Percentiles rank a stretch among this genome's conserved stretches.
Evolutionary conservation across 2,888 invertebrate genomes (phyloP).

Genomic region (Leucophora obtusa): DNA sequence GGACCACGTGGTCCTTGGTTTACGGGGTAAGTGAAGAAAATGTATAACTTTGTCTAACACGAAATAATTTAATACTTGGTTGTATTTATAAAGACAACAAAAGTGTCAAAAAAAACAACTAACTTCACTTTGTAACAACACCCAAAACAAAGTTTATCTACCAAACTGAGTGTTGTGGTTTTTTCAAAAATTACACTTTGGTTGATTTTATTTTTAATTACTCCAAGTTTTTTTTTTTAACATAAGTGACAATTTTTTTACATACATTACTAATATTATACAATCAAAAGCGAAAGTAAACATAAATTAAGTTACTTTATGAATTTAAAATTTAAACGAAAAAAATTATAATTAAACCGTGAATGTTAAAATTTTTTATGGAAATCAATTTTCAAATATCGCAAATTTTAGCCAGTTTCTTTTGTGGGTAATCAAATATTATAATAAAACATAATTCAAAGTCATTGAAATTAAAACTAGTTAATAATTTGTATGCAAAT

Average conservation of each 20-base stretch:
- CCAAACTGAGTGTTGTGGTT: conserved; percentile 14
- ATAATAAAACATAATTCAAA: background rate
- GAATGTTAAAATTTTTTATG: background rate
- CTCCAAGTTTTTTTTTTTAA: background rate
- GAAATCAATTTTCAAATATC: background rate
- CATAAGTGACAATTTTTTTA: conserved; percentile 1
- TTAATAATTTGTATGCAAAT: background rate
- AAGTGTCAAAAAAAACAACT: conserved; percentile 18
- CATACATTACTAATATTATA: conserved; percentile 23
- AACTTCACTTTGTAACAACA: conserved; percentile 9
- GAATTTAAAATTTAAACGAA: conserved; percentile 18
- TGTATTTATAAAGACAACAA: background rate
- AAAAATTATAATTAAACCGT: background rate
- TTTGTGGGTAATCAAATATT: too few species aligned
- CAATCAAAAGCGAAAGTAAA: conserved; percentile 46
- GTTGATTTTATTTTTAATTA: background rate
- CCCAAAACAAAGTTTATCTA: conserved; percentile 11
- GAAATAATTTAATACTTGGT: background rate
- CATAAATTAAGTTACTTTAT: conserved; percentile 22
- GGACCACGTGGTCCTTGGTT: conserved; percentile 80
- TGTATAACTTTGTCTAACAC: background rate
- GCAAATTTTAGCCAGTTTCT: too few species aligned
- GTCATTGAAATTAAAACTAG: conserved; percentile 1
- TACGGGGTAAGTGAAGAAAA: conserved; percentile 74
- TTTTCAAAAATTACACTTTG: background rate